These are phyloP conservation scores for Micropterix aruncella DNA, from an alignment of 2,888 invertebrate species.

Conservation along the genomic window DNA sequence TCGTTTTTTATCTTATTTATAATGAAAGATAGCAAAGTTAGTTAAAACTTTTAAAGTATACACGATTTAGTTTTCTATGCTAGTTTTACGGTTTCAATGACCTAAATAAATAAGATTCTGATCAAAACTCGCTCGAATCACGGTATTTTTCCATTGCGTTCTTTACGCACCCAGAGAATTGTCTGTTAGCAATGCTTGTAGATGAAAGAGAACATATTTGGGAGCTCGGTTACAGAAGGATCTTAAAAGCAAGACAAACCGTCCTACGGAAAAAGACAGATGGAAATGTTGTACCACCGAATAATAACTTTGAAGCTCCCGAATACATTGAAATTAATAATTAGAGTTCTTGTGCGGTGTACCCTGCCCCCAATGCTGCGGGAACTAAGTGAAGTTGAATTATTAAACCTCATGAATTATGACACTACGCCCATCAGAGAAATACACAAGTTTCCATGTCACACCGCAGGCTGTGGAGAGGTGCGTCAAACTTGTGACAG, in stretches of 20 bases:
- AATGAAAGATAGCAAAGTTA: too few relatives aligned
- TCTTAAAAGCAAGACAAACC: not conserved
- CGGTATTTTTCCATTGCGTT: too few relatives aligned
- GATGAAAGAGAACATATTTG: not conserved
- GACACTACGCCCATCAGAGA: not conserved
- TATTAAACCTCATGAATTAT: not conserved
- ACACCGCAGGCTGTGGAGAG: not conserved
- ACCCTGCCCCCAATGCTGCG: not conserved
- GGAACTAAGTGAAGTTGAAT: not conserved
- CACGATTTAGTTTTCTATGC: too few relatives aligned
- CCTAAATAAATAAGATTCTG: too few relatives aligned
- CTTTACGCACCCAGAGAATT: too few relatives aligned
- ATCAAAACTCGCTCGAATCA: too few relatives aligned
- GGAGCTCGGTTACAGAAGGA: not conserved
- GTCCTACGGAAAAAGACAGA: too few relatives aligned
- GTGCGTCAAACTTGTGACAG: not conserved
- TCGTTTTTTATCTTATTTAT: too few relatives aligned
- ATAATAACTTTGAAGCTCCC: not conserved
- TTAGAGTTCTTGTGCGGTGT: not conserved
- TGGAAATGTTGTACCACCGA: not conserved
- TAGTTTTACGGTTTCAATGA: too few relatives aligned
- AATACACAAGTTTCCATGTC: not conserved
- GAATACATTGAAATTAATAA: not conserved
- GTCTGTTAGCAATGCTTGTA: too few relatives aligned
- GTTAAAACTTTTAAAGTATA: too few relatives aligned